Evolutionary conservation across 2,888 invertebrate species (phyloP).

Genomic region (Pseudanteris insignis): DNA sequence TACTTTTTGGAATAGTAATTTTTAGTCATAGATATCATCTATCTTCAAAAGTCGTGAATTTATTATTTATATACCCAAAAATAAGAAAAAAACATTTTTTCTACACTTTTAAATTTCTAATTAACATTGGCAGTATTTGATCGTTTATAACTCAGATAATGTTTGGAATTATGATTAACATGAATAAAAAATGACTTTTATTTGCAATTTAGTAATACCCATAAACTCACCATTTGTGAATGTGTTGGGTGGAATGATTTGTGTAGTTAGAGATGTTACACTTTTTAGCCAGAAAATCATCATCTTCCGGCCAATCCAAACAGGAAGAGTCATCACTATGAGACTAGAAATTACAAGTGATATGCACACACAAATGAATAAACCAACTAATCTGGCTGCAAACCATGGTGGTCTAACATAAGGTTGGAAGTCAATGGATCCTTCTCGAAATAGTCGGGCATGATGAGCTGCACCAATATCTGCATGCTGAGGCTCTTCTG

Average conservation of each 20-base stretch:
- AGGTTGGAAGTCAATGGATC: slow-evolving; percentile 86
- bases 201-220: too few relatives aligned
- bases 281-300: slow-evolving; percentile 87
- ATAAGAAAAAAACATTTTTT: too few relatives aligned
- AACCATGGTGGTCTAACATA: slow-evolving; percentile 89
- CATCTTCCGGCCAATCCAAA: slow-evolving; percentile 87
- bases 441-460: slow-evolving; percentile 83
- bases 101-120: too few relatives aligned
- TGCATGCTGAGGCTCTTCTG: slow-evolving; percentile 60
- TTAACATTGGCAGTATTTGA: too few relatives aligned
- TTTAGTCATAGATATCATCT: too few relatives aligned
- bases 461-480: slow-evolving; percentile 85
- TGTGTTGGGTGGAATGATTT: slow-evolving; percentile 56
- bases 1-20: too few relatives aligned
- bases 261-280: slow-evolving; percentile 63
- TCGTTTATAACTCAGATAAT: too few relatives aligned
- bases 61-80: too few relatives aligned
- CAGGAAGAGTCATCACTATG: slow-evolving; percentile 87
- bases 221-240: slow-evolving; percentile 32
- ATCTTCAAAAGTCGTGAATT: too few relatives aligned
- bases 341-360: slow-evolving; percentile 88
- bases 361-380: slow-evolving; percentile 81
- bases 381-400: slow-evolving; percentile 73
- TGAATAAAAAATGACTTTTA: too few relatives aligned
- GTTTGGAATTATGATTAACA: too few relatives aligned